Conservation (phyloP, 2,888 invertebrate species). For the Drosophila demipolita region DNA sequence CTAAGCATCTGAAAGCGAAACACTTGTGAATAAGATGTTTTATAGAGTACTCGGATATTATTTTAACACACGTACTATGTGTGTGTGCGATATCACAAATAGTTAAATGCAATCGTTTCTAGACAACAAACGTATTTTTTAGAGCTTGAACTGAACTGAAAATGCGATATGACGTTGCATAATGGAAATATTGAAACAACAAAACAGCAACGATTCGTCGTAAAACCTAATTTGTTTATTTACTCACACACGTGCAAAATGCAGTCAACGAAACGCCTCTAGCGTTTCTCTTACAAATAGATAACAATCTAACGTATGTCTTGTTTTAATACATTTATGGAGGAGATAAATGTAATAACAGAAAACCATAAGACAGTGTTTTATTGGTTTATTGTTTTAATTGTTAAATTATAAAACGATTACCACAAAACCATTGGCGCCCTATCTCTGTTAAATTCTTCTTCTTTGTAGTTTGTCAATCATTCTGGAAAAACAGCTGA, state of each 20-base stretch:
- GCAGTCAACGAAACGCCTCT: slow-evolving; percentile 6
- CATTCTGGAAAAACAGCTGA: slow-evolving; percentile 18
- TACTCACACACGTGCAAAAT: slow-evolving; percentile 20
- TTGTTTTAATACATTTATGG: slow-evolving; percentile 1
- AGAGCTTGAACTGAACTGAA: slow-evolving; percentile 21
- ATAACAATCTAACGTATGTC: background rate
- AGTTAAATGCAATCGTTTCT: slow-evolving; percentile 45
- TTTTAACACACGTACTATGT: slow-evolving; percentile 33
- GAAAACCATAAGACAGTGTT: background rate
- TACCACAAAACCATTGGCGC: slow-evolving; percentile 22
- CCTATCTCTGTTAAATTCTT: slow-evolving; percentile 16
- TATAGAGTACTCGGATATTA: slow-evolving; percentile 18
- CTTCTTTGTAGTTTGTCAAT: slow-evolving; percentile 13
- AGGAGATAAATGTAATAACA: background rate
- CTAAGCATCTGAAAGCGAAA: slow-evolving; percentile 70
- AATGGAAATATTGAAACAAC: slow-evolving; percentile 43
- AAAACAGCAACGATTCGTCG: slow-evolving; percentile 8
- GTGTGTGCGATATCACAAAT: slow-evolving; percentile 33
- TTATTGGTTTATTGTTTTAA: background rate
- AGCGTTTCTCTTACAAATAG: slow-evolving; percentile 1
- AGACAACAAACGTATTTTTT: slow-evolving; percentile 1
- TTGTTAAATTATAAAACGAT: slow-evolving; percentile 9
- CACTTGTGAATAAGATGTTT: background rate
- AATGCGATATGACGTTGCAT: slow-evolving; percentile 65
- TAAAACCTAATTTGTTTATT: slow-evolving; percentile 54